Evolutionary conservation across 1,140 invertebrate species (phyloP).

Genomic region (Homarus americanus): DNA sequence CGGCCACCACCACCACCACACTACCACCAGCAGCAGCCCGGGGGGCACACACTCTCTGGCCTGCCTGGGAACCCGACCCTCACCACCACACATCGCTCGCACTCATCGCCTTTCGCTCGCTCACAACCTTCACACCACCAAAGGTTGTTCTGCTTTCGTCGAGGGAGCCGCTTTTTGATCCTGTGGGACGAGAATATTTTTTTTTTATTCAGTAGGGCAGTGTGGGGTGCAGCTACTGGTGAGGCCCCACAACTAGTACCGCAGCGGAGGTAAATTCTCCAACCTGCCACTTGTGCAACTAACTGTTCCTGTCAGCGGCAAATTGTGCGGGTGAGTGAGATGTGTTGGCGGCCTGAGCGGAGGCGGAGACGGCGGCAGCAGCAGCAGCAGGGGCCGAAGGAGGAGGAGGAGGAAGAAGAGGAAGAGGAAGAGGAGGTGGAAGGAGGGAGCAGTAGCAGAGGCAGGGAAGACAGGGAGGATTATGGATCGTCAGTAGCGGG

Average conservation of each 20-base stretch:
- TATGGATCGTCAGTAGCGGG: slow-evolving; percentile 53
- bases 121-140: slow-evolving; percentile 18
- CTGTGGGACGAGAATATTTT: slow-evolving; percentile 10
- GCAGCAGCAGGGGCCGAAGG: slow-evolving; percentile 8
- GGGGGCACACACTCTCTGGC: slow-evolving; percentile 6
- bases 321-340: slow-evolving; percentile 72
- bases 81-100: slow-evolving; percentile 31
- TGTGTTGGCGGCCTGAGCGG: slow-evolving; percentile 61
- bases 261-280: slow-evolving; percentile 54
- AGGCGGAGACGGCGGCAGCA: slow-evolving; percentile 17
- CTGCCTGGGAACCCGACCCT: slow-evolving; percentile 30
- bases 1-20: not conserved
- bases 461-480: slow-evolving; percentile 47
- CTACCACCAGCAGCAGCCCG: not conserved
- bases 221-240: not conserved
- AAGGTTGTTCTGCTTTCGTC: slow-evolving; percentile 36
- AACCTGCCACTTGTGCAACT: slow-evolving; percentile 63
- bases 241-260: not conserved
- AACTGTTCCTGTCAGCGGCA: slow-evolving; percentile 71
- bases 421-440: slow-evolving; percentile 24
- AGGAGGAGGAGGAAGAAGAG: not conserved
- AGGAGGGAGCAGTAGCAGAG: slow-evolving; percentile 12
- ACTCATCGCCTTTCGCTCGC: slow-evolving; percentile 44
- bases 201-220: not conserved
- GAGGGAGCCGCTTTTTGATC: slow-evolving; percentile 45